These are phyloP conservation scores for Oryctolagus cuniculus DNA, from an alignment of 2,113 vertebrate genomes.

Conservation along the genomic window DNA sequence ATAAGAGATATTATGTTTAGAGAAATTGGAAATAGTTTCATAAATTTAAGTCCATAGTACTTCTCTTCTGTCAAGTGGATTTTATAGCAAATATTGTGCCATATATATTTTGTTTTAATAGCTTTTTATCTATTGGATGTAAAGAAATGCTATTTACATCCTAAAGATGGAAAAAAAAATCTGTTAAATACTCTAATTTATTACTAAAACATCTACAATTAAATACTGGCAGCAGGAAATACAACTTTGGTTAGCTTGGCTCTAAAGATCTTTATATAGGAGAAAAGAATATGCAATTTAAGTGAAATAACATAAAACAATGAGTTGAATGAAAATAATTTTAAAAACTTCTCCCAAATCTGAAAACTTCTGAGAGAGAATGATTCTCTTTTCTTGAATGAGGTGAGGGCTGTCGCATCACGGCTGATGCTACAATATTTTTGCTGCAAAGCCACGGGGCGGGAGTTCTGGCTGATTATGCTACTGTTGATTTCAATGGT, in stretches of 20 bases:
- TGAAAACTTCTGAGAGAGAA: background rate
- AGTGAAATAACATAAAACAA: background rate
- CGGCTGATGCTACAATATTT: background rate
- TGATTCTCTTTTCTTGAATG: background rate
- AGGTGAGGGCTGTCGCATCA: background rate
- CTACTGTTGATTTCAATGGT: background rate
- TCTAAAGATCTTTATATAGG: background rate
- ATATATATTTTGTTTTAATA: background rate
- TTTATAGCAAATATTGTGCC: conserved; percentile 20
- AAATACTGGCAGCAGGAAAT: background rate
- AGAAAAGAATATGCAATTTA: background rate
- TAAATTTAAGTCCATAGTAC: background rate
- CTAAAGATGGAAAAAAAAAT: background rate
- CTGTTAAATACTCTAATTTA: conserved; percentile 30
- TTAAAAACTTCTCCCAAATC: background rate
- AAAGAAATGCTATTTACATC: background rate
- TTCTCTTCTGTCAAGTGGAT: background rate
- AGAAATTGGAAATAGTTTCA: background rate
- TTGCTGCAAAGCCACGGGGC: background rate
- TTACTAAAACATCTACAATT: background rate
- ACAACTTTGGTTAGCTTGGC: background rate
- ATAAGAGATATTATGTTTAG: background rate
- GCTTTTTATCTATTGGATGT: background rate
- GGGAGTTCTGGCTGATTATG: background rate
- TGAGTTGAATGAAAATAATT: background rate